These are phyloP conservation scores for Thalassaphorura encarpata DNA, from an alignment of 1,140 invertebrate genomes.

Conservation along the genomic window DNA sequence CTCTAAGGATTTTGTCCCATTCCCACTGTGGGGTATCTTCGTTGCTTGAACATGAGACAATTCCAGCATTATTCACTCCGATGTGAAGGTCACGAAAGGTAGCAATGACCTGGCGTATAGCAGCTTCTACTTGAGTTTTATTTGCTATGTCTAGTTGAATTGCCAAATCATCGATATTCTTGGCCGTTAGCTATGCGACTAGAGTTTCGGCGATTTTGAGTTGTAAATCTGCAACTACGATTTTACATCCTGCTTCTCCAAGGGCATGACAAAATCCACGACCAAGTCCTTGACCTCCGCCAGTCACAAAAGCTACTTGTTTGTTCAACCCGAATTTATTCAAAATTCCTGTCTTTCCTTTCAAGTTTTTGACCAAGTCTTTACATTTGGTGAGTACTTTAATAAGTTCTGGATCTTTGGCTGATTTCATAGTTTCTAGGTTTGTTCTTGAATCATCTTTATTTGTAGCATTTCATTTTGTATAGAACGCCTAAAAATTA, in stretches of 20 bases:
- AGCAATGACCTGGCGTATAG: slow-evolving; percentile 22
- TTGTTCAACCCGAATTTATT: slow-evolving; percentile 22
- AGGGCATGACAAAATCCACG: slow-evolving; percentile 23
- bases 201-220: slow-evolving; percentile 19
- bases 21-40: slow-evolving; percentile 17
- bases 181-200: slow-evolving; percentile 17
- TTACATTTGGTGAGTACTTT: background rate
- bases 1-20: slow-evolving; percentile 25
- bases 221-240: slow-evolving; percentile 27
- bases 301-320: slow-evolving; percentile 26
- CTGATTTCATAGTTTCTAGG: too few species aligned
- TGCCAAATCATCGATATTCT: slow-evolving; percentile 21
- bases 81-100: slow-evolving; percentile 30
- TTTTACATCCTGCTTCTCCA: slow-evolving; percentile 28
- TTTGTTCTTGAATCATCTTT: too few species aligned
- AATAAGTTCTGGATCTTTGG: too few species aligned
- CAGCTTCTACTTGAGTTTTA: slow-evolving; percentile 26
- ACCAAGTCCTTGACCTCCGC: slow-evolving; percentile 29
- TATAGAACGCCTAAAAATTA: background rate
- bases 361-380: background rate
- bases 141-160: slow-evolving; percentile 30
- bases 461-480: background rate
- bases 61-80: slow-evolving; percentile 30
- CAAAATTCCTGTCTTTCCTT: slow-evolving; percentile 15
- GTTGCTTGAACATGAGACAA: slow-evolving; percentile 17